Conservation (phyloP, 2,797 vertebrate genomes). For the Synaphobranchus kaupii region DNA sequence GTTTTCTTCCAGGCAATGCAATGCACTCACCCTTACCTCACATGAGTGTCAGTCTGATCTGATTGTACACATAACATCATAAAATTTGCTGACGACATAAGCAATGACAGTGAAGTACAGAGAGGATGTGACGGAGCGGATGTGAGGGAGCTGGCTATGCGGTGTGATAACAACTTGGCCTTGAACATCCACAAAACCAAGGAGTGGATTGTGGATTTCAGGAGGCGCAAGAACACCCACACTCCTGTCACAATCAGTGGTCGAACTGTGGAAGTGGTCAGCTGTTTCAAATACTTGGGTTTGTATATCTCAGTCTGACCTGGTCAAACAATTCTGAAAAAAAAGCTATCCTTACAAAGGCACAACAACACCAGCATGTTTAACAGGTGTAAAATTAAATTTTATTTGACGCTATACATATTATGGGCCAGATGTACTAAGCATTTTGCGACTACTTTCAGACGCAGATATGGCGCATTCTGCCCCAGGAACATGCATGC, state of each 20-base stretch:
- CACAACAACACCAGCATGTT: not conserved
- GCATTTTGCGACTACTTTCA: no score
- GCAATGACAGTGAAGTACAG: not conserved
- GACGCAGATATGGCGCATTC: no score
- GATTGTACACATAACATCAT: not conserved
- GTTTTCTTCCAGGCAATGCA: not conserved
- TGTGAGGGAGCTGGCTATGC: not conserved
- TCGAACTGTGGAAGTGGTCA: not conserved
- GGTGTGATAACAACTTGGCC: not conserved
- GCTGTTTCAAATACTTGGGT: not conserved
- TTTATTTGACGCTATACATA: no score
- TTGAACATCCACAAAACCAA: not conserved
- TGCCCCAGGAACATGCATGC: no score
- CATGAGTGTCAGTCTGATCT: no score
- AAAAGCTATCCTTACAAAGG: not conserved
- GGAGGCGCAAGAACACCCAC: not conserved
- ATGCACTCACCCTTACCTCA: not conserved
- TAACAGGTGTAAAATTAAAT: not conserved
- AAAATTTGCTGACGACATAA: not conserved
- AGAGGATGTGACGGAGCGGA: not conserved
- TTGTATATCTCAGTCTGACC: not conserved
- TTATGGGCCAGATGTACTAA: no score
- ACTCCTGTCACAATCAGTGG: not conserved
- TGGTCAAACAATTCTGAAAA: not conserved
- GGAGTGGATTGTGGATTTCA: not conserved